These are phyloP conservation scores for Ethmia dodecea DNA, from an alignment of 2,888 invertebrate genomes.

Conservation along the genomic window DNA sequence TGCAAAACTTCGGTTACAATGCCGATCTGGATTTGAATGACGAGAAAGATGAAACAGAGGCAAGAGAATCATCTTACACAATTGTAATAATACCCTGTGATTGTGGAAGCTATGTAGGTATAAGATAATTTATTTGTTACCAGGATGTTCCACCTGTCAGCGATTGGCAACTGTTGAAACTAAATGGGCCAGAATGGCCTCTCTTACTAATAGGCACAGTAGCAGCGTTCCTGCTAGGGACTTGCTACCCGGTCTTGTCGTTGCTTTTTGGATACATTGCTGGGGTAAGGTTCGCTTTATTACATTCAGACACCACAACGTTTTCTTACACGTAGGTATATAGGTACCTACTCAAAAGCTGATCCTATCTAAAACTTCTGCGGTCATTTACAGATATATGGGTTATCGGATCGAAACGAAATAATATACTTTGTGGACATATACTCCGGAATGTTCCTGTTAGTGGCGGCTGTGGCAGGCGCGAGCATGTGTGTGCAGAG, in stretches of 20 bases:
- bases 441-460: conserved; percentile 81
- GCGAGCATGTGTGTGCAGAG: conserved; percentile 82
- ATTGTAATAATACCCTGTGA: too few relatives aligned
- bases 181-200: conserved; percentile 81
- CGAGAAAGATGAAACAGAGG: conserved; percentile 58
- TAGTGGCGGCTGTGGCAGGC: conserved; percentile 82
- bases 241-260: conserved; percentile 82
- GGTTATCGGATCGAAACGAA: conserved; percentile 70
- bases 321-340: too few relatives aligned
- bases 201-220: conserved; percentile 78
- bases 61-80: too few relatives aligned
- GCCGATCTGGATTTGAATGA: conserved; percentile 51
- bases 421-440: conserved; percentile 77
- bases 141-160: conserved; percentile 52
- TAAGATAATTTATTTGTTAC: too few relatives aligned
- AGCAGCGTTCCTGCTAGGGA: conserved; percentile 80
- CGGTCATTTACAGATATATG: conserved; percentile 80
- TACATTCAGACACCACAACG: too few relatives aligned
- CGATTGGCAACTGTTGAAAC: conserved; percentile 72
- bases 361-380: too few relatives aligned
- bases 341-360: too few relatives aligned
- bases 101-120: too few relatives aligned
- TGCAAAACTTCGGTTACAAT: conserved; percentile 55
- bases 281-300: conserved; percentile 53
- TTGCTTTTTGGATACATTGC: conserved; percentile 83